Conservation (phyloP, 1,140 invertebrate species). For the Scaptomyza hsui region DNA sequence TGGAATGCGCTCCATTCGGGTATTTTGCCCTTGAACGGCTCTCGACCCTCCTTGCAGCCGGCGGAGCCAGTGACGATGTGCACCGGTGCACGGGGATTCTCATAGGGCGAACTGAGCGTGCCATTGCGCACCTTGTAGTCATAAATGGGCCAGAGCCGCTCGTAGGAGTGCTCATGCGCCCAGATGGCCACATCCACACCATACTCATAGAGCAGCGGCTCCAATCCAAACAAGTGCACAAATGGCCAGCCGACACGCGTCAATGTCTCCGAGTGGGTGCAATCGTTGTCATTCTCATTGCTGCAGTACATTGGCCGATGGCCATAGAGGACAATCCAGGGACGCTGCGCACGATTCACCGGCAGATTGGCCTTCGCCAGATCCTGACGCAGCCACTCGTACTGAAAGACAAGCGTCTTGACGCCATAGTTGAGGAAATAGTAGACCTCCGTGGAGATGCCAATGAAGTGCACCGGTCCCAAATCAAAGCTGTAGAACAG, state of each 20-base stretch:
- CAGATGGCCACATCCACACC: constrained; percentile 97
- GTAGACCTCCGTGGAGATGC: constrained; percentile 97
- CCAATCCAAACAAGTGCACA: constrained; percentile 90
- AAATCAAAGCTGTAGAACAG: constrained; percentile 96
- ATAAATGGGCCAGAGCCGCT: constrained; percentile 97
- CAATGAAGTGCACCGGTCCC: constrained; percentile 96
- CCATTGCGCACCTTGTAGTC: constrained; percentile 94
- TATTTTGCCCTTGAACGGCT: constrained; percentile 83
- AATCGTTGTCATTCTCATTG: constrained; percentile 94
- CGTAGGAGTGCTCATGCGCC: constrained; percentile 98
- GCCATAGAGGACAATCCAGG: constrained; percentile 97
- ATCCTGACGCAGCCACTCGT: constrained; percentile 94
- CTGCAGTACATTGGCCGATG: constrained; percentile 99
- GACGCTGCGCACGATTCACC: constrained; percentile 88
- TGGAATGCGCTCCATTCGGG: constrained; percentile 81
- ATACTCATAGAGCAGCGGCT: constrained; percentile 93
- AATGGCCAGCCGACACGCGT: constrained; percentile 91
- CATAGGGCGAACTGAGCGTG: constrained; percentile 90
- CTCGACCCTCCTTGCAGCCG: constrained; percentile 89
- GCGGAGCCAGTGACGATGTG: constrained; percentile 97
- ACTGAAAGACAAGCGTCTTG: constrained; percentile 93
- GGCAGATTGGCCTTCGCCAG: constrained; percentile 88
- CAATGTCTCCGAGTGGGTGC: constrained; percentile 90
- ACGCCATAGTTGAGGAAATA: constrained; percentile 96
- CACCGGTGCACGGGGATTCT: constrained; percentile 94